Base-by-base conservation (phyloP, 2,113 vertebrate genomes). In the Chascanopsetta lugubris region DNA sequence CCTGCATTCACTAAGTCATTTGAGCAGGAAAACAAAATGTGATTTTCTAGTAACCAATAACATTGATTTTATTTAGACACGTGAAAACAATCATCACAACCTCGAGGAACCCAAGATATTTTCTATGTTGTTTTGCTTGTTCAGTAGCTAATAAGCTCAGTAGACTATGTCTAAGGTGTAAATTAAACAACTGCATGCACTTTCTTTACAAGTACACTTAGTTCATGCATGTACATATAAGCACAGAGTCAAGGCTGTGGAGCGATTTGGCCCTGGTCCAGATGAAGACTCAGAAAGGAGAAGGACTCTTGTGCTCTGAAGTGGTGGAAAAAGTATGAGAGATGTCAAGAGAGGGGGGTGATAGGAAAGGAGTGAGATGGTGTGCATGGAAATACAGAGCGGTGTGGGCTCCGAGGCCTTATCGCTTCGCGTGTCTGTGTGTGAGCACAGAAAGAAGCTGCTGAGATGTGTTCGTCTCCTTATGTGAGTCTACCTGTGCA, bases 241-340 rank as follows among this genome's bases (percentile, higher is more conserved):
- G 63, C 57, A 36, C 54, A 46, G 62, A 54, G 66, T 49, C 45
- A 45, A 61, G 15, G 64, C 72, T 20, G 40, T 40, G 2, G 7
- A 40, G 53, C 30, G 29, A 34, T 68, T 65, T 78, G 85, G 84
- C 85, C 3, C 3, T 9, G 2, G 2, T 72, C 80, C 84, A 86
- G 60, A 68, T 63, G 57, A 61, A 80, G 57, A 51, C 83, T 84
- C 50, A 48, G 77, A 86, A 79, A 79, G 73, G 80, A 80, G 57
- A 74, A 50, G 15, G 34, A 26, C 66, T 25, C 47, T 15, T 59
- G 10, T 56, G 13, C 29, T 8, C 38, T 54, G 68, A 66, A 54
- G 85, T 66, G 74, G 77, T 80, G 80, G 85, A 82, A 80, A 86
- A 81, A 79, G 63, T 57, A 25, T 60, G 75, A 45, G 76, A 64